Conservation (phyloP, 2,113 vertebrate genomes). For the Noctilio leporinus region DNA sequence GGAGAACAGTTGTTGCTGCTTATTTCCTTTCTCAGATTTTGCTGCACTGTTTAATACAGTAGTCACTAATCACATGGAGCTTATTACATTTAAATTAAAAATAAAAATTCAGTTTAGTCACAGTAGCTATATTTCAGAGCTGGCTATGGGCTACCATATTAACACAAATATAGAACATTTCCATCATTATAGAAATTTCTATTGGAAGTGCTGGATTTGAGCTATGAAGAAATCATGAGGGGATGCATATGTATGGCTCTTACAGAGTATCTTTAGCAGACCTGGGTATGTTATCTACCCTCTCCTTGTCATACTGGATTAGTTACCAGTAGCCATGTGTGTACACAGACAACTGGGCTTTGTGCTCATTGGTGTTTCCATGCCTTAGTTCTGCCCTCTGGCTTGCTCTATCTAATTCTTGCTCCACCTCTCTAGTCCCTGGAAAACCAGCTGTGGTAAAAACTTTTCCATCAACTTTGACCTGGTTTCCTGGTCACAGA, state of each 20-base stretch:
- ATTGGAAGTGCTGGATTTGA: neutral
- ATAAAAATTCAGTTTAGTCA: neutral
- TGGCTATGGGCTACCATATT: neutral
- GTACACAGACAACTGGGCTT: neutral
- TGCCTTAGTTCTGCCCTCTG: neutral
- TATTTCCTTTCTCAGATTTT: constrained; percentile 24
- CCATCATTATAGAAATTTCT: neutral
- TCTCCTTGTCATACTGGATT: neutral
- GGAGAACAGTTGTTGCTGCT: neutral
- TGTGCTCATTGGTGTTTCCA: neutral
- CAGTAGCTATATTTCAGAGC: neutral
- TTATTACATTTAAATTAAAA: neutral
- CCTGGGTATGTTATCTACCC: neutral
- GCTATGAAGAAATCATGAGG: neutral
- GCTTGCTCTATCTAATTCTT: neutral
- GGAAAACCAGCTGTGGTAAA: constrained; percentile 46
- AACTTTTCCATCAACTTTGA: constrained; percentile 63
- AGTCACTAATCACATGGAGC: neutral
- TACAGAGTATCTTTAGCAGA: neutral
- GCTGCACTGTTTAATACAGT: neutral
- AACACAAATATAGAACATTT: neutral
- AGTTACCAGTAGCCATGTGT: neutral
- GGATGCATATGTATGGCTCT: neutral
- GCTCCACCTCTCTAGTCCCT: constrained; percentile 6
- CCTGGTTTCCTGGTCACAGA: constrained; percentile 49